Base-by-base conservation (phyloP, 2,113 vertebrate genomes). In the Carassius auratus region DNA sequence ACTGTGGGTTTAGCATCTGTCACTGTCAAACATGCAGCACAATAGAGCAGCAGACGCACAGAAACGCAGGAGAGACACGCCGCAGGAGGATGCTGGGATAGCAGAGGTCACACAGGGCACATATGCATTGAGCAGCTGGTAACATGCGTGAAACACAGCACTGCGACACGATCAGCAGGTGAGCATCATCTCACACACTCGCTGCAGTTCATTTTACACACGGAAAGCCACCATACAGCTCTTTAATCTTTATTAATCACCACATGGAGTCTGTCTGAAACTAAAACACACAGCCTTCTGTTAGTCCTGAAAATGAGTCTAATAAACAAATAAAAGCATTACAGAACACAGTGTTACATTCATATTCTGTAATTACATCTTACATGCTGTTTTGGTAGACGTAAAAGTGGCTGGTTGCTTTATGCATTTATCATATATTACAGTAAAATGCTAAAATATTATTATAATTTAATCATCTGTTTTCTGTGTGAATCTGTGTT, bases 161-260 rank as follows among this genome's bases (percentile, higher is more conserved):
- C 13, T 4, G 4, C 4, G 48, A 13, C 50, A 52, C 50, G 12
- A 5, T 15, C 64, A 36, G 66, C 30, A 68, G 64, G 26, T 30
- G 26, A 68, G 26, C 64, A 30, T 19, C 30, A 3, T 19, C 66
- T 17, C 30, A 68, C 64, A 69, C 30, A 69, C 66, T 68, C 64
- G 7, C 64, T 8, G 64, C 33, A 33, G 17, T 33, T 33, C 3
- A 68, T 68, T 68, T 17, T 1, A 33, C 15, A 26, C 30, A 66
- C 14, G 5, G 26, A 33, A 30, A 36, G 66, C 15, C 66, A 19
- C 17, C 66, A 69, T 38, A 71, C 3, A 71, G 33, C 68, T 38
- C 33, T 21, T 59, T 4, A 71, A 71, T 71, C 68, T 71, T 10
- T 38, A 71, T 71, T 71, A 33, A 71, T 71, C 68, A 21, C 68